Base-by-base conservation (phyloP, 1,140 invertebrate genomes). In the Caenorhabditis tropicalis region DNA sequence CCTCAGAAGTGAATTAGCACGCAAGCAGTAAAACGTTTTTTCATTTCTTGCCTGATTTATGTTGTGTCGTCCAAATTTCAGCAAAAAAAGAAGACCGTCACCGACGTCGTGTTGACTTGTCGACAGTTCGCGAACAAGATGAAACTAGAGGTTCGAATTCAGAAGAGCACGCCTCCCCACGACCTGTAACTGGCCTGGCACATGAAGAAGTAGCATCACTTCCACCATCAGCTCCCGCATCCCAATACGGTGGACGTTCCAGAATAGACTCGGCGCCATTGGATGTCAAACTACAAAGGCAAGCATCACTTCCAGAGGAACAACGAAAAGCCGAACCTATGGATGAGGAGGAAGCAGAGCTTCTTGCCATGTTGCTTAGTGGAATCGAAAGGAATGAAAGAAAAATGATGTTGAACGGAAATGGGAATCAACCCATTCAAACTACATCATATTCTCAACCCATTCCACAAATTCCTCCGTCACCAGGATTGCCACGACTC, bases 371-470 rank as follows among this genome's bases (percentile, higher is more conserved):
- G 36, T 24, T 74, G 36, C 36, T 74, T 6, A 43, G 36, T 19
- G 65, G 65, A 43, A 74, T 74, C 10, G 65, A 74, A 15, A 74
- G 65, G 24, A 74, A 74, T 74, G 65, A 74, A n/a, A 33, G 29
- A 6, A 31, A 12, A 43, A 46, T 74, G 36, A 2, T 10, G 1
- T 24, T 74, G 21, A 74, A 74, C 24, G 58, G 6, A 65, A 19
- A 0, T 16, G 65, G 65, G 24, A 74, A 74, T 74, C 65, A 74
- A n/a, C 6, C 3, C 4, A 74, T 74, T 46, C 36, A 21, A 24
- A 43, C 33, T 33, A 1, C 58, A 19, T 19, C 48, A 27, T 29
- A 19, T 31, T 36, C 0, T 24, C 15, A 7, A 24, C 65, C 27
- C 36, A 19, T n/a, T 31, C 19, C 33, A 10, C 58, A 65, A 36